Conservation (phyloP, 2,888 invertebrate species). For the Cheiracanthium punctorium region DNA sequence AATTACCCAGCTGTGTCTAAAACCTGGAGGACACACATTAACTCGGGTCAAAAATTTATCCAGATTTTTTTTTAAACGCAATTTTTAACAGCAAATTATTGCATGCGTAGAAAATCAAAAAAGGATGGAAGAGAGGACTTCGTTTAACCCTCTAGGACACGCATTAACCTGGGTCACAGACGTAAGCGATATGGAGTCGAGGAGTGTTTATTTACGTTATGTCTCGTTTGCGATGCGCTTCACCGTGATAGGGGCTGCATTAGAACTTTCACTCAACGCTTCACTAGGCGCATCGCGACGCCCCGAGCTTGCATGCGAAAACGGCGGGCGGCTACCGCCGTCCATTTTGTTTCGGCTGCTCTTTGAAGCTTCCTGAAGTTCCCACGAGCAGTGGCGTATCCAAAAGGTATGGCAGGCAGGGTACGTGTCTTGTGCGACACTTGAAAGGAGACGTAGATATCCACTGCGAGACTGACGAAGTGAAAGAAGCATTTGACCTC, state of each 20-base stretch:
- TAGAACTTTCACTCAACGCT: not conserved
- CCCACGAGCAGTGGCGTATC: too few relatives aligned
- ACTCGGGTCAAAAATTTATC: not conserved
- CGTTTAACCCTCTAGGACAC: not conserved
- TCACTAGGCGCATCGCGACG: not conserved
- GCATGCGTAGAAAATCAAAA: not conserved
- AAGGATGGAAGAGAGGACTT: not conserved
- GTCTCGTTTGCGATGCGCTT: not conserved
- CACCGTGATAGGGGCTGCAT: not conserved
- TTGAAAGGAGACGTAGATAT: too few relatives aligned
- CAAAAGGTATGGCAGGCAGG: too few relatives aligned
- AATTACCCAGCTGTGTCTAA: not conserved
- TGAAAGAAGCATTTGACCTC: too few relatives aligned
- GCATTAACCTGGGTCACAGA: not conserved
- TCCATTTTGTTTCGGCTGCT: not conserved
- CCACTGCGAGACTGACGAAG: too few relatives aligned
- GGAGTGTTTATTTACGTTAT: constrained; percentile 6
- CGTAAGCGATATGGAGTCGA: not conserved
- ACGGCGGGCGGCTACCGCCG: not conserved
- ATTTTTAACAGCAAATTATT: not conserved
- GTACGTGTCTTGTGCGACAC: too few relatives aligned
- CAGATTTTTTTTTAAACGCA: not conserved
- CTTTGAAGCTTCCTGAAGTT: too few relatives aligned
- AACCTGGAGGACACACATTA: not conserved
- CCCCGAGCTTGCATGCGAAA: not conserved